phyloP scores from a whole-genome alignment of 1,140 invertebrate genomes.

The Charaxes varanes region DNA sequence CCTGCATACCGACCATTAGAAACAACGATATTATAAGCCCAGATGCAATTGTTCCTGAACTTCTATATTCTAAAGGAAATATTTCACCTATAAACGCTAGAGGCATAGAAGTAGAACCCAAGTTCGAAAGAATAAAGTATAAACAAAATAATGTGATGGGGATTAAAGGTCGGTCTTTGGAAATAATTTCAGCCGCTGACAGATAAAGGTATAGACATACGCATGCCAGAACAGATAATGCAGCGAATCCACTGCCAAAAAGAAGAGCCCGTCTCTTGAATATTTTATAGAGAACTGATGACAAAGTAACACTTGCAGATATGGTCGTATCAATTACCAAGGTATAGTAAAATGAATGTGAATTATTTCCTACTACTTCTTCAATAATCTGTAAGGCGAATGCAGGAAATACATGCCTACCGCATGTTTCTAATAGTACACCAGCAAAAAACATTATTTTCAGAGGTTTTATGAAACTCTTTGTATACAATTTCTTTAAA shows the following conservation, averaged over 20 bases:
- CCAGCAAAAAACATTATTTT: slow-evolving; percentile 34
- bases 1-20: slow-evolving; percentile 34
- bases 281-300: slow-evolving; percentile 41
- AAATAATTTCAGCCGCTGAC: slow-evolving; percentile 24
- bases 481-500: slow-evolving; percentile 39
- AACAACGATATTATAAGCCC: slow-evolving; percentile 32
- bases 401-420: slow-evolving; percentile 51
- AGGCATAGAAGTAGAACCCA: slow-evolving; percentile 52
- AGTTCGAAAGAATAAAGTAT: slow-evolving; percentile 47
- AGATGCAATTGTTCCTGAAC: slow-evolving; percentile 30
- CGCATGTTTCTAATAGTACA: slow-evolving; percentile 41
- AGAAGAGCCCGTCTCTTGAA: slow-evolving; percentile 42
- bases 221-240: slow-evolving; percentile 26
- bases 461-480: slow-evolving; percentile 43
- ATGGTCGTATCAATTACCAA: slow-evolving; percentile 48
- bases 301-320: slow-evolving; percentile 37
- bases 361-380: slow-evolving; percentile 35
- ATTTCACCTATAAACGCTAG: slow-evolving; percentile 50
- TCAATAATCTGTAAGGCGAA: slow-evolving; percentile 47
- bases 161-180: slow-evolving; percentile 32
- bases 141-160: slow-evolving; percentile 36
- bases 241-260: slow-evolving; percentile 37
- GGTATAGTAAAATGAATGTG: slow-evolving; percentile 44
- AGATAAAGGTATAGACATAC: slow-evolving; percentile 39
- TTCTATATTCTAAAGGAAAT: slow-evolving; percentile 45